Percentiles rank a stretch among this genome's conserved stretches.
Conservation (phyloP, 1,140 invertebrate species). For the Spodoptera frugiperda region DNA sequence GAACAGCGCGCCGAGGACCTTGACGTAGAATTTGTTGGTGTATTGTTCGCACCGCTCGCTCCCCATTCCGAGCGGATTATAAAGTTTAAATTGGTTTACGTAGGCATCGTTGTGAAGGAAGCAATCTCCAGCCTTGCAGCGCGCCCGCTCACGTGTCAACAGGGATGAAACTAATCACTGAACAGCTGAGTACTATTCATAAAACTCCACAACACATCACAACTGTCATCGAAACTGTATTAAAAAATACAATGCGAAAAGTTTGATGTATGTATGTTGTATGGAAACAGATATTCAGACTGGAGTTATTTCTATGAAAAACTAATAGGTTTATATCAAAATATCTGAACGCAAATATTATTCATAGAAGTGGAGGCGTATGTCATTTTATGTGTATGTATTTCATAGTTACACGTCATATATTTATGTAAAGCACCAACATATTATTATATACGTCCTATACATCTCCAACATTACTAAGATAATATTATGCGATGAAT, state of each 20-base stretch:
- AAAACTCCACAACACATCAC: not conserved
- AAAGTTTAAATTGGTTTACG: conserved; percentile 54
- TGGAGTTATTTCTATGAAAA: not conserved
- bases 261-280: too few relatives aligned
- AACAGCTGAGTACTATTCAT: not conserved
- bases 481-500: too few relatives aligned
- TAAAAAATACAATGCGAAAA: too few relatives aligned
- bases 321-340: not conserved
- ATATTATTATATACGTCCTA: too few relatives aligned
- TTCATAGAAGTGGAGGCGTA: not conserved
- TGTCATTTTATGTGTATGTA: not conserved
- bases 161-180: not conserved
- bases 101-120: conserved; percentile 35
- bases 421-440: too few relatives aligned
- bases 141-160: conserved; percentile 1
- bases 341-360: not conserved
- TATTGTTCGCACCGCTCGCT: conserved; percentile 43
- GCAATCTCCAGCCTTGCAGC: conserved; percentile 36
- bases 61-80: conserved; percentile 47
- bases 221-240: not conserved
- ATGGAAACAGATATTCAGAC: not conserved
- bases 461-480: too few relatives aligned
- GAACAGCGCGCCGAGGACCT: conserved; percentile 19
- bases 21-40: conserved; percentile 43
- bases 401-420: not conserved